Evolutionary conservation across 1,140 invertebrate species (phyloP), one percentile per base, ranked within the genome.

Genomic region (Procambarus clarkii): DNA sequence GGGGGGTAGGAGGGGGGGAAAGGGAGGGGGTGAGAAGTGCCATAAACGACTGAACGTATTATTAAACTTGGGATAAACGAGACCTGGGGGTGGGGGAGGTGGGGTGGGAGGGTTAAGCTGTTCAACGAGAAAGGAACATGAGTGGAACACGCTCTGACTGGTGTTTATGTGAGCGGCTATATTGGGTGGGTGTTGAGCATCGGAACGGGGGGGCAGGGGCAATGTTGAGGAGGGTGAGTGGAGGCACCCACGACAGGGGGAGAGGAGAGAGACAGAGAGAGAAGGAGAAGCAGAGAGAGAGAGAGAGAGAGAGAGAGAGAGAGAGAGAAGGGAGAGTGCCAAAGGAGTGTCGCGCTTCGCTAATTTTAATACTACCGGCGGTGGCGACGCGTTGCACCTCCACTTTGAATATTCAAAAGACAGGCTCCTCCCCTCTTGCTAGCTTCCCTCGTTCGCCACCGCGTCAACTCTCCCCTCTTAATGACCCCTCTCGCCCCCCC

Each of bases 271-370:
- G 79, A 15, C 13, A 58, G n/a, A 50, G 34, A 69, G 60, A 60
- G 60, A 60, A 58, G 13, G 24, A 60, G 44, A n/a, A n/a, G 64
- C 11, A 54, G 79, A 69, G 82, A n/a, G 44, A 85, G 82, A 45
- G n/a, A 71, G 13, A 85, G 58, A 69, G 64, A 11, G n/a, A 58
- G 24, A 50, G 34, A 83, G 54, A 60, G 54, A 34, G n/a, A 50
- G 2, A 24, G 44, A 4, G n/a, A 2, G 44, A 4, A 60, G 80
- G 21, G 64, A 3, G 64, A n/a, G 64, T 21, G 64, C 15, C 15
- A 69, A 69, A n/a, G 64, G 11, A n/a, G 64, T 69, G 64, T 69
- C 13, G 64, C 15, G 64, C 13, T 11, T 11, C 13, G 64, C 64
- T 69, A 69, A 69, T 69, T 69, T 69, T 69, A 69, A 54, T 54